Percentiles rank a stretch among this genome's conserved stretches.
These are phyloP conservation scores for Aegithalos caudatus DNA, from an alignment of 2,113 vertebrate species.

Conservation along the genomic window DNA sequence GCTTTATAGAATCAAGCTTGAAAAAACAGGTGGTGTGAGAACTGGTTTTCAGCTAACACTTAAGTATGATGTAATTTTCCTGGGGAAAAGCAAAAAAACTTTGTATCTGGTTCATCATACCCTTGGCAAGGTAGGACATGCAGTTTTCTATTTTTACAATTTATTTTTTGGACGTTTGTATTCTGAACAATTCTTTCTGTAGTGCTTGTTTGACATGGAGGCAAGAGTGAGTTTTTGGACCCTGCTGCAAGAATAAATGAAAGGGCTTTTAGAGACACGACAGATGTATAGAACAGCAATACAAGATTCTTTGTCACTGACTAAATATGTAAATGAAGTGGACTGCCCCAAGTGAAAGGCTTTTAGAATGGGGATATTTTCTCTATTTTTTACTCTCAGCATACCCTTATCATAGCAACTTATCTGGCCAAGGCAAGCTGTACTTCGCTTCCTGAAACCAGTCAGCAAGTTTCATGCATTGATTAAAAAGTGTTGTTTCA, in stretches of 20 bases:
- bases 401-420: not conserved
- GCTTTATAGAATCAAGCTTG: not conserved
- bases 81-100: constrained; percentile 17
- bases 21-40: not conserved
- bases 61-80: constrained; percentile 29
- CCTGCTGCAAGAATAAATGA: constrained; percentile 40
- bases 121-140: constrained; percentile 45
- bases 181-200: constrained; percentile 21
- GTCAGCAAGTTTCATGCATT: not conserved
- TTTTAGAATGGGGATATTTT: not conserved
- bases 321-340: not conserved
- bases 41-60: constrained; percentile 26
- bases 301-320: constrained; percentile 4
- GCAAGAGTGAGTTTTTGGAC: constrained; percentile 12
- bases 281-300: constrained; percentile 43
- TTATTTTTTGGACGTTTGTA: constrained; percentile 36
- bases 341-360: not conserved
- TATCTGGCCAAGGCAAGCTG: not conserved
- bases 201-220: constrained; percentile 48
- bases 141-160: constrained; percentile 9
- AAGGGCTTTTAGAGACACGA: constrained; percentile 61
- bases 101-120: constrained; percentile 5
- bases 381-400: not conserved
- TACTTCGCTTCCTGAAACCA: constrained; percentile 4
- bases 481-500: not conserved